Evolutionary conservation across 2,797 vertebrate genomes (phyloP).

Genomic region (Pelodytes ibericus): DNA sequence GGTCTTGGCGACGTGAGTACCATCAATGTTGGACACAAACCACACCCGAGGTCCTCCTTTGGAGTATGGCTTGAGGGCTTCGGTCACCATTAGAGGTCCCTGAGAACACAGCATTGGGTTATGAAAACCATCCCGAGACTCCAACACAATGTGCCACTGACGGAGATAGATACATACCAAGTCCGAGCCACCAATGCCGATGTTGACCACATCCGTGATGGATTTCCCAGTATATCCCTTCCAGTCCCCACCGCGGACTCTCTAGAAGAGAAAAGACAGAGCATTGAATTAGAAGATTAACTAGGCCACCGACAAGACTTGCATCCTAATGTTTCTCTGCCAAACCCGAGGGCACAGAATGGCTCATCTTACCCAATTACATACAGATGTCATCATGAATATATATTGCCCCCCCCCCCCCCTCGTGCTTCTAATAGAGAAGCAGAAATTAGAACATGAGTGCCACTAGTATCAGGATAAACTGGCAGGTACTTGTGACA

Average conservation of each 20-base stretch:
- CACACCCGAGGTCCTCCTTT: constrained; percentile 88
- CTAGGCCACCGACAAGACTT: too few species aligned
- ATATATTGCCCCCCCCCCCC: too few species aligned
- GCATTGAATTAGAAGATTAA: too few species aligned
- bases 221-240: constrained; percentile 93
- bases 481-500: too few species aligned
- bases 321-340: too few species aligned
- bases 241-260: constrained; percentile 91
- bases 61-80: constrained; percentile 92
- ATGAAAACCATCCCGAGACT: not conserved
- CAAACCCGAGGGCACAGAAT: too few species aligned
- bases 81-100: constrained; percentile 97
- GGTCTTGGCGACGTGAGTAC: constrained; percentile 94
- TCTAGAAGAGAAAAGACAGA: constrained; percentile 74
- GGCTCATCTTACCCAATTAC: too few species aligned
- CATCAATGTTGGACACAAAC: constrained; percentile 98
- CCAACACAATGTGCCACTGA: not conserved
- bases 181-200: constrained; percentile 96
- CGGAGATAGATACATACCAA: constrained; percentile 71
- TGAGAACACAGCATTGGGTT: constrained; percentile 57
- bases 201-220: constrained; percentile 92
- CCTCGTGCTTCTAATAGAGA: too few species aligned
- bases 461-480: too few species aligned
- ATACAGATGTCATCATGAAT: too few species aligned
- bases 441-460: too few species aligned